A percentile compares a stretch with the other conserved stretches of the same genome.
Evolutionary conservation across 2,113 vertebrate species (phyloP).

Genomic region (Vulpes lagopus): DNA sequence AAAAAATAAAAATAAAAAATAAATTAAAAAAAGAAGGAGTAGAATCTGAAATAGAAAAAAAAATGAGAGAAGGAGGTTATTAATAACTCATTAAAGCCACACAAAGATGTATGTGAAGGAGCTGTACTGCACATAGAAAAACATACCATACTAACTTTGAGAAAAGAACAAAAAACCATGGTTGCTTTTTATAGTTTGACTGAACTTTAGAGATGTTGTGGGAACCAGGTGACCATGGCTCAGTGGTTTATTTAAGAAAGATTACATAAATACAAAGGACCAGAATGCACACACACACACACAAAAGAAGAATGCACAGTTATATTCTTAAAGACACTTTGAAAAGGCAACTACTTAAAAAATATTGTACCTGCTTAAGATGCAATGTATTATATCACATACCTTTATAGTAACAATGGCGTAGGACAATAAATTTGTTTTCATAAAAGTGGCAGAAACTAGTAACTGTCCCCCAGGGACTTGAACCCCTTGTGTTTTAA

Average conservation of each 20-base stretch:
- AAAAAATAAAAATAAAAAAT: too few relatives aligned
- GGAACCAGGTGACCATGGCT: background rate
- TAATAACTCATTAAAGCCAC: background rate
- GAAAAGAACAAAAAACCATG: background rate
- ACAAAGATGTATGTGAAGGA: background rate
- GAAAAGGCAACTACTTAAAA: background rate
- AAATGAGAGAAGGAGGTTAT: background rate
- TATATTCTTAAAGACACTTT: background rate
- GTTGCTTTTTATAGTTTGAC: background rate
- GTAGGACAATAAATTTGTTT: background rate
- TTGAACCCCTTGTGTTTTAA: background rate
- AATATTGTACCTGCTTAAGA: background rate
- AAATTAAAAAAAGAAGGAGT: too few relatives aligned
- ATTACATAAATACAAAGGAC: background rate
- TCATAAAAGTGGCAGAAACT: background rate
- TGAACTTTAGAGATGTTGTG: background rate
- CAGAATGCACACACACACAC: too few relatives aligned
- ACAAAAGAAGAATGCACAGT: background rate
- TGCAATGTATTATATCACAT: background rate
- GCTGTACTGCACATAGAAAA: background rate
- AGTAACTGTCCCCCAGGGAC: background rate
- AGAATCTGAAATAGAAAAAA: background rate
- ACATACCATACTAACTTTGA: background rate
- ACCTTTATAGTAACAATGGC: background rate
- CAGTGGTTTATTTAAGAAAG: background rate